These are phyloP conservation scores for Phylloscopus trochiloides DNA, from an alignment of 2,113 vertebrate genomes.

Conservation along the genomic window DNA sequence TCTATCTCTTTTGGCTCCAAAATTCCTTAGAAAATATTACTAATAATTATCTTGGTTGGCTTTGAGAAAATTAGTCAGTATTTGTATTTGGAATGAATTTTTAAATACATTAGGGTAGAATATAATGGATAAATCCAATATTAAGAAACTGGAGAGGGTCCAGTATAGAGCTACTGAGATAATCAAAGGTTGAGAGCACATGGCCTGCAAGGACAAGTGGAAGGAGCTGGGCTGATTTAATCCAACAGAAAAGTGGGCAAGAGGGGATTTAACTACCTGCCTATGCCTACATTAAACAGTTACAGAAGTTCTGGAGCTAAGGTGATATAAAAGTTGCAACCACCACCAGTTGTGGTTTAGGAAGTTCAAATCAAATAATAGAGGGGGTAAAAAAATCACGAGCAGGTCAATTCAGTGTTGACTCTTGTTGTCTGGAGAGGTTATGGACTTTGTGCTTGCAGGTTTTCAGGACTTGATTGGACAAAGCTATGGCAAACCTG, in stretches of 20 bases:
- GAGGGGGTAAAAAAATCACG: fast-evolving
- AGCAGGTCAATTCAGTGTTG: not conserved
- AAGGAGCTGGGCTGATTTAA: not conserved
- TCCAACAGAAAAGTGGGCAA: not conserved
- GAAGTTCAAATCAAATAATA: not conserved
- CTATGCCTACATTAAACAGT: not conserved
- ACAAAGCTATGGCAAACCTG: not conserved
- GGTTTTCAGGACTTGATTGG: not conserved
- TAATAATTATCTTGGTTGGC: not conserved
- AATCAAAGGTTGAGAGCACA: not conserved
- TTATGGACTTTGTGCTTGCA: not conserved
- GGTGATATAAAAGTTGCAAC: not conserved
- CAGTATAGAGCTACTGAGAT: not conserved
- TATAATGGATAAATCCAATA: not conserved
- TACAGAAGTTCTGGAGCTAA: not conserved
- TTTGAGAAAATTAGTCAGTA: not conserved
- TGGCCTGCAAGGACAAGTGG: not conserved
- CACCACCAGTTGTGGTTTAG: not conserved
- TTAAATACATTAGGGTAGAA: not conserved
- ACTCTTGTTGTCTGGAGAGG: not conserved
- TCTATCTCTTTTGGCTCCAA: not conserved
- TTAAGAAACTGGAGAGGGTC: not conserved
- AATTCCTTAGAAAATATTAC: not conserved
- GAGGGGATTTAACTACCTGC: not conserved
- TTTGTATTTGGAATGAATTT: not conserved